Conservation (phyloP, 2,797 vertebrate species). For the Kryptolebias ocellatus region DNA sequence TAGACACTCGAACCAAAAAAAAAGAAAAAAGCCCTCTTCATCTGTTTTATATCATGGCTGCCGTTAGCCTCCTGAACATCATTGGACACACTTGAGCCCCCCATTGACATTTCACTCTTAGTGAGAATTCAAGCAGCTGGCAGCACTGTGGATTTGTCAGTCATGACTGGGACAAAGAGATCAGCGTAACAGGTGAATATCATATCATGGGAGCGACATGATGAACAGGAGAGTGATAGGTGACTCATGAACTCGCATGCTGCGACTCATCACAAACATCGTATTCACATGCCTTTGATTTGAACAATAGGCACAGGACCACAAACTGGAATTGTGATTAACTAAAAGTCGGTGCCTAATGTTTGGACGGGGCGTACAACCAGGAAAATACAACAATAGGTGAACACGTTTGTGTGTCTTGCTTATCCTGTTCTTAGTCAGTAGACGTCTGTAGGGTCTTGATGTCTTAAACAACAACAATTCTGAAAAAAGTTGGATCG, state of each 20-base stretch:
- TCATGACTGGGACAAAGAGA: slow-evolving; percentile 29
- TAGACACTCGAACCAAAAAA: slow-evolving; percentile 39
- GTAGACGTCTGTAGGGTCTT: neutral
- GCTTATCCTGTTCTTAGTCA: slow-evolving; percentile 12
- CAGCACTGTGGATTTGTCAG: slow-evolving; percentile 49
- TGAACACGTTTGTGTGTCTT: neutral
- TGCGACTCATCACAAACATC: slow-evolving; percentile 7
- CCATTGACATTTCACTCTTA: slow-evolving; percentile 61
- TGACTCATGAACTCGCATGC: slow-evolving; percentile 32
- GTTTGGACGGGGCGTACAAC: neutral
- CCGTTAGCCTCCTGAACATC: slow-evolving; percentile 51
- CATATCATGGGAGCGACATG: slow-evolving; percentile 35
- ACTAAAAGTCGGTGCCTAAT: neutral
- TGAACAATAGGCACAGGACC: slow-evolving; percentile 17
- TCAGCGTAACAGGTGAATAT: slow-evolving; percentile 45
- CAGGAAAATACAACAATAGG: neutral
- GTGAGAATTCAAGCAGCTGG: slow-evolving; percentile 58
- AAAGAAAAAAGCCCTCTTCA: slow-evolving; percentile 34
- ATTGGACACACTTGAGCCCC: slow-evolving; percentile 54
- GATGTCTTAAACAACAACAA: neutral
- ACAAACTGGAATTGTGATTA: neutral
- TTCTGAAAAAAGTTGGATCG: too few species aligned
- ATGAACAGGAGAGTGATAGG: slow-evolving; percentile 32
- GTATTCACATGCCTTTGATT: neutral
- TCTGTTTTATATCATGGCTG: slow-evolving; percentile 47